These are phyloP conservation scores for Zaprionus inermis DNA, from an alignment of 1,140 invertebrate genomes.

Conservation along the genomic window DNA sequence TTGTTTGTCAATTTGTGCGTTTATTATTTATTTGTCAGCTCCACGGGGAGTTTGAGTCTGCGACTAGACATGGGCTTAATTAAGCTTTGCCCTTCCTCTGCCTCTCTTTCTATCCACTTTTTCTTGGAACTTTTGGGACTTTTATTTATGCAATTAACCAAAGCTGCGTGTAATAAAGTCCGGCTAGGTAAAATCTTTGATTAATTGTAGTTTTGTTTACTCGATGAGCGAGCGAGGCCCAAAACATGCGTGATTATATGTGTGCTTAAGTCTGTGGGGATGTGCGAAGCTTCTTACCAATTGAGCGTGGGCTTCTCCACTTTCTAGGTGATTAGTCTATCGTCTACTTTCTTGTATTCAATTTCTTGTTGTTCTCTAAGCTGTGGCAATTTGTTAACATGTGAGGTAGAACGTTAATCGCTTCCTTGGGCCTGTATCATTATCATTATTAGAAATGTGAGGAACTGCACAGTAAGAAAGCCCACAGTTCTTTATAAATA, in stretches of 20 bases:
- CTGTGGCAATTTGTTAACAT: slow-evolving; percentile 63
- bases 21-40: slow-evolving; percentile 78
- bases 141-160: slow-evolving; percentile 82
- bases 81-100: slow-evolving; percentile 44
- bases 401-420: slow-evolving; percentile 50
- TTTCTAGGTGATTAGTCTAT: slow-evolving; percentile 62
- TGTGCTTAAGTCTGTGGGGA: slow-evolving; percentile 10
- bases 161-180: slow-evolving; percentile 76
- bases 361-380: slow-evolving; percentile 31
- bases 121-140: slow-evolving; percentile 31
- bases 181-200: slow-evolving; percentile 74
- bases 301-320: neutral
- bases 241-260: slow-evolving; percentile 56
- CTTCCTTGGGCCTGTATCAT: slow-evolving; percentile 46
- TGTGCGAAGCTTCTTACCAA: slow-evolving; percentile 7
- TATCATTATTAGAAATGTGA: slow-evolving; percentile 56
- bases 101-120: slow-evolving; percentile 2
- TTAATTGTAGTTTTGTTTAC: slow-evolving; percentile 83
- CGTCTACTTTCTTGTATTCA: slow-evolving; percentile 14
- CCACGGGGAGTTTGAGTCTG: slow-evolving; percentile 59
- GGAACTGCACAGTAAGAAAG: neutral
- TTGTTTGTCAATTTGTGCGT: slow-evolving; percentile 75
- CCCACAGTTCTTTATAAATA: no score
- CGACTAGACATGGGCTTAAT: slow-evolving; percentile 58
- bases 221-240: slow-evolving; percentile 46